Conservation (phyloP, 2,888 invertebrate species). For the Rutpela maculata region DNA sequence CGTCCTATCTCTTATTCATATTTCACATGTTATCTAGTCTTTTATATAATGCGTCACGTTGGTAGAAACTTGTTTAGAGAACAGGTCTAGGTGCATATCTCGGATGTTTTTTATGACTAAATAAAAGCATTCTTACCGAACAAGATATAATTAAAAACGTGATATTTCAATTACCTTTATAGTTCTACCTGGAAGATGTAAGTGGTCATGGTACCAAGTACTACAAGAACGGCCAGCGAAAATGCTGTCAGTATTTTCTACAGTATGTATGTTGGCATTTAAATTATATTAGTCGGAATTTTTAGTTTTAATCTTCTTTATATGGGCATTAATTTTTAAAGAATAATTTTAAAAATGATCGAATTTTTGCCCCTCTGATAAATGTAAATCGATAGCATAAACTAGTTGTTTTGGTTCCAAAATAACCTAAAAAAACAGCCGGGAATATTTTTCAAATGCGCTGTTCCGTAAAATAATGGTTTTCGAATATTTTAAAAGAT, state of each 20-base stretch:
- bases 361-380: no score
- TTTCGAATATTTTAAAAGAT: no score
- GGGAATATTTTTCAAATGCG: no score
- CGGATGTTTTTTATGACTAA: slow-evolving; percentile 1
- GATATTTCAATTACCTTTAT: background rate
- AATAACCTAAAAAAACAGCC: no score
- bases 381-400: no score
- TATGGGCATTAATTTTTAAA: no score
- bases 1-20: slow-evolving; percentile 14
- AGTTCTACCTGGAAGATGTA: background rate
- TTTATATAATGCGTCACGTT: slow-evolving; percentile 22
- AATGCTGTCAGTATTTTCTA: background rate
- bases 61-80: slow-evolving; percentile 21
- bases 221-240: background rate
- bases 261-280: no score
- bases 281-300: no score
- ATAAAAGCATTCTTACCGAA: slow-evolving; percentile 12
- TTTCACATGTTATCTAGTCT: background rate
- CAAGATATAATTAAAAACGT: slow-evolving; percentile 3
- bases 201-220: background rate
- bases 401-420: no score
- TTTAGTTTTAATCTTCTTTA: no score
- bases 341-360: no score
- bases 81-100: slow-evolving; percentile 4
- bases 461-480: no score